Base-by-base conservation (phyloP, 2,888 invertebrate genomes). In the Rhingia rostrata region DNA sequence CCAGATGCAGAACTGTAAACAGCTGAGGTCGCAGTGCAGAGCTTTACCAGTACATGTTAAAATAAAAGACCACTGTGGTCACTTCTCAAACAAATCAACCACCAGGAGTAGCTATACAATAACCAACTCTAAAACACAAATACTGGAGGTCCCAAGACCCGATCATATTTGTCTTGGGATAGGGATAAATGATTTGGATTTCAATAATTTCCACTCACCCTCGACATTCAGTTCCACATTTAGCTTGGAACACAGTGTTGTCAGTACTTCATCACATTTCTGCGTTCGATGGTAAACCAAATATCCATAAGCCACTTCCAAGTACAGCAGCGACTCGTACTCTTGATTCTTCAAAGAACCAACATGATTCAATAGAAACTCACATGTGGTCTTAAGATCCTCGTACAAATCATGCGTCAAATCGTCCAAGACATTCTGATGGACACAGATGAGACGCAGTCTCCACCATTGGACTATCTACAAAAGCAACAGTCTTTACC, bases 381-480 rank as follows among this genome's bases (percentile, higher is more conserved):
- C 86, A 0, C 87, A 87, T 0, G 81, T 73, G 4, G 72, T 39
- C 67, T 89, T 89, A 4, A 90, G 88, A 6, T 89, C 84, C 4
- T 93, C 92, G 77, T 94, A 94, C 0, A 97, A 88, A n/a, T 93
- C 91, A 3, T 94, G 94, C 47, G 96, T 95, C 81, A 94, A 92
- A 87, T 97, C 97, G 87, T 97, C 96, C 10, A 98, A 89, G 39
- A 95, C 91, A 87, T 93, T 93, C 89, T 98, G 97, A 89, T 97
- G 97, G 6, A 95, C 90, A 56, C 94, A 93, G 87, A 95, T 92
- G 67, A 94, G 92, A 87, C 98, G 93, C 88, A 97, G 92, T 86
- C 93, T 91, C 98, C 97, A 97, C 95, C 90, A 90, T 14, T 86
- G 87, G 0, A 89, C 80, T 0, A 89, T 70, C 89, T 90, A 39